Evolutionary conservation across 2,113 vertebrate species (phyloP), one percentile per base, ranked within the genome.

Genomic region (Amphiprion ocellaris): DNA sequence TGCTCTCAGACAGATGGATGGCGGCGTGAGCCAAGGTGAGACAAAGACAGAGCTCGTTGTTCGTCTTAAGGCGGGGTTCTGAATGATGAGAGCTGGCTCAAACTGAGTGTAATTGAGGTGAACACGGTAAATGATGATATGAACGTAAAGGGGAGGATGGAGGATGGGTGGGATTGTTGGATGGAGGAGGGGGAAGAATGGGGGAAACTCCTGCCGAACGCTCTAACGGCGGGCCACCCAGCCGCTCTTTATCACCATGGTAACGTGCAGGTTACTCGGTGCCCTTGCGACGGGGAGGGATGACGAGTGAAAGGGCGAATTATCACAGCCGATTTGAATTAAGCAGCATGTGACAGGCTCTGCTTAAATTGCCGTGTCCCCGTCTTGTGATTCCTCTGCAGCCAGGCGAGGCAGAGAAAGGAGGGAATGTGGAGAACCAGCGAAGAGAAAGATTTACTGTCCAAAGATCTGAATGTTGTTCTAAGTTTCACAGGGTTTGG

Each of bases 271-370:
- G 87, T 88, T 87, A 67, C 63, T 68, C 53, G 72, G 62, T 74
- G 69, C 62, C 84, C 74, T 77, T 55, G 83, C 53, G 21, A 10
- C 14, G 15, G 72, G 49, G 61, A 62, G 37, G 55, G 73, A 69
- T 30, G 58, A 73, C 23, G 37, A 77, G 70, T 87, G 83, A 89
- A 87, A 84, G 60, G 81, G 69, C 49, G 67, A 90, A 86, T 90
- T 87, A 85, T 75, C 77, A 17, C 28, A 68, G 87, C 59, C 83
- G 71, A 83, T 91, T 91, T 83, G 77, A 89, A 89, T 81, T 67
- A 79, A 70, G 77, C 83, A 82, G 82, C 90, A 90, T 93, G 89
- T 92, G 92, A 93, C 85, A 46, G 88, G 62, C 59, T 77, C 49
- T n/a, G 56, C 75, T 82, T 74, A 39, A 77, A 76, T 10, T 52